These are phyloP conservation scores for Acinonyx jubatus DNA, from an alignment of 2,113 vertebrate species.

Conservation along the genomic window DNA sequence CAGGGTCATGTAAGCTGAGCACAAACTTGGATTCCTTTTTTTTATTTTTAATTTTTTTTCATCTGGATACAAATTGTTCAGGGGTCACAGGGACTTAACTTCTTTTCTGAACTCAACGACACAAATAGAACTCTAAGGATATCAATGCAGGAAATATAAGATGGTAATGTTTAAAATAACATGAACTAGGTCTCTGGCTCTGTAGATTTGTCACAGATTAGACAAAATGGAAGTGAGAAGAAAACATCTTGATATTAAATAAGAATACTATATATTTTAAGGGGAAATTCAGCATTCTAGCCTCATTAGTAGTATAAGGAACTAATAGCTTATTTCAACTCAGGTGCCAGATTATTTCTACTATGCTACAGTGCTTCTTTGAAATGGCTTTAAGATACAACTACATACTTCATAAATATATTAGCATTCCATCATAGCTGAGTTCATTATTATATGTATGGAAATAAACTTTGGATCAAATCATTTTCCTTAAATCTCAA, in stretches of 20 bases:
- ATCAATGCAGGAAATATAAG: conserved; percentile 10
- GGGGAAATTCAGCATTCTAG: not conserved
- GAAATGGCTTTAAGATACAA: conserved; percentile 60
- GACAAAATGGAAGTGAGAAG: not conserved
- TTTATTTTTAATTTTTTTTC: not conserved
- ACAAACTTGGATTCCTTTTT: not conserved
- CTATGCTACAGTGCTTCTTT: not conserved
- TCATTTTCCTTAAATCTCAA: conserved; percentile 12
- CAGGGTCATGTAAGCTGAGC: not conserved
- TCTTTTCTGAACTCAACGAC: not conserved
- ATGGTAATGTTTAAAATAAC: conserved; percentile 54
- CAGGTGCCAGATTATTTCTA: not conserved
- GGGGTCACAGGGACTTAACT: not conserved
- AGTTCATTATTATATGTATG: not conserved
- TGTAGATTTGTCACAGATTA: not conserved
- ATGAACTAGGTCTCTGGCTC: not conserved
- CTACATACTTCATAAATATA: conserved; percentile 55
- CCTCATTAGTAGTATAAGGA: not conserved
- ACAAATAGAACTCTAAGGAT: conserved; percentile 40
- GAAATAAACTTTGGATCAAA: not conserved
- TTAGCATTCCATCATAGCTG: not conserved
- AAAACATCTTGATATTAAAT: not conserved
- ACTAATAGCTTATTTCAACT: not conserved
- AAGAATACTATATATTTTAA: conserved; percentile 4
- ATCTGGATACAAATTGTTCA: not conserved